Base-by-base conservation (phyloP, 2,113 vertebrate species). In the Anolis sagrei region DNA sequence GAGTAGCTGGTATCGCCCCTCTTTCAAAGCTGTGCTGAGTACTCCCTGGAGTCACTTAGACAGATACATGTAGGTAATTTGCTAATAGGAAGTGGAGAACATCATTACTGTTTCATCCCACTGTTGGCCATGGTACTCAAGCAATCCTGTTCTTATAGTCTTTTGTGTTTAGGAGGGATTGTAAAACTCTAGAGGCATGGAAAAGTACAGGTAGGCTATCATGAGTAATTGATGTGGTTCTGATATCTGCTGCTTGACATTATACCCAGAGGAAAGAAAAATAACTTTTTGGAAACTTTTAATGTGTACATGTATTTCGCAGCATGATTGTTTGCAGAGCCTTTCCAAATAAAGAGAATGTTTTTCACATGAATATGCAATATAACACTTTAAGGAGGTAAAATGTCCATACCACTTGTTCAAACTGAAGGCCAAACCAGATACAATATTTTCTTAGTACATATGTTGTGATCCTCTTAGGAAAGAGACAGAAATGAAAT, bases 91-190 rank as follows among this genome's bases (percentile, higher is more conserved):
- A 78, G 23, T 6, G 8, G 32, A 58, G 58, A 54, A 77, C 11
- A 18, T 61, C 21, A 16, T 87, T 76, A 76, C 34, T 34, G 58
- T 61, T 83, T 5, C 0, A 90, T 49, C 1, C 8, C 86, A 51
- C 88, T 91, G 76, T 78, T 91, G 64, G 2, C 34, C 79, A 87
- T 86, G 74, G 77, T 44, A 88, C 85, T 77, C 11, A 69, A 77
- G 74, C 82, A 70, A 34, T 36, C 77, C 86, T 82, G 73, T 79
- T 91, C 73, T 85, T 6, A 7, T 89, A 21, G 77, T 66, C 89
- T 21, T 34, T 91, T 36, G 49, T 62, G 11, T 32, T 58, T 88
- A 48, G 14, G 77, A 68, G 64, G 7, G 27, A 27, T 29, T 68
- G 64, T 68, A n/a, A 68, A n/a, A 68, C 8, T 29, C 64, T n/a